Evolutionary conservation across 2,113 vertebrate genomes (phyloP).

Genomic region (Henicopernis longicauda): DNA sequence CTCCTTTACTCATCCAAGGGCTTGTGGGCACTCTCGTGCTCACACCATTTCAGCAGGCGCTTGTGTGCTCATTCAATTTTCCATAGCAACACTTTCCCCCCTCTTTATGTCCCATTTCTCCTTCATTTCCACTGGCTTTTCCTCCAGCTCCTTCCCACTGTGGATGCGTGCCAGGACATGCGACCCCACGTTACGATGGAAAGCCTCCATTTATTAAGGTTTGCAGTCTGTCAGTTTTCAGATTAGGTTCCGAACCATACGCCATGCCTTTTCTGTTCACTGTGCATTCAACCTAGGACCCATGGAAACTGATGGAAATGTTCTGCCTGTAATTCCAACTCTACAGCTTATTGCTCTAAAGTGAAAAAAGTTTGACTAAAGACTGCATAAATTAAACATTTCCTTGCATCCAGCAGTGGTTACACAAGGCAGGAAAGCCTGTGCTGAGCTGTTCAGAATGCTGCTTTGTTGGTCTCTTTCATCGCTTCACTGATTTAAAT

Average conservation of each 20-base stretch:
- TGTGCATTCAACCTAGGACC: background rate
- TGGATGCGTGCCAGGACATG: background rate
- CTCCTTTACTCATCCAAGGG: background rate
- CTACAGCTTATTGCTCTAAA: background rate
- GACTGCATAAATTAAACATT: conserved; percentile 11
- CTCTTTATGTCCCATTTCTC: background rate
- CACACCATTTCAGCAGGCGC: background rate
- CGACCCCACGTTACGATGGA: accelerated
- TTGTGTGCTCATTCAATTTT: background rate
- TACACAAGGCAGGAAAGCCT: background rate
- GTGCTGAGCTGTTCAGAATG: background rate
- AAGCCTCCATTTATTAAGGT: background rate
- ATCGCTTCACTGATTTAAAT: conserved; percentile 3
- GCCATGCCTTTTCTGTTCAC: background rate
- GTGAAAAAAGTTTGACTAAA: background rate
- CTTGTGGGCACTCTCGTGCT: background rate
- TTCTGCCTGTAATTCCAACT: background rate
- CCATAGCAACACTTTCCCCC: background rate
- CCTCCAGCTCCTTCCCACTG: background rate
- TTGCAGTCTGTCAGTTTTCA: background rate
- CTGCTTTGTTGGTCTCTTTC: background rate
- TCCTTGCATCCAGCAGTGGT: background rate
- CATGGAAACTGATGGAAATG: background rate
- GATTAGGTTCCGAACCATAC: background rate
- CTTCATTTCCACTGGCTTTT: background rate